Percentiles rank a stretch among this genome's conserved stretches.
These are phyloP conservation scores for Meteorus colon DNA, from an alignment of 2,888 invertebrate species.

Conservation along the genomic window DNA sequence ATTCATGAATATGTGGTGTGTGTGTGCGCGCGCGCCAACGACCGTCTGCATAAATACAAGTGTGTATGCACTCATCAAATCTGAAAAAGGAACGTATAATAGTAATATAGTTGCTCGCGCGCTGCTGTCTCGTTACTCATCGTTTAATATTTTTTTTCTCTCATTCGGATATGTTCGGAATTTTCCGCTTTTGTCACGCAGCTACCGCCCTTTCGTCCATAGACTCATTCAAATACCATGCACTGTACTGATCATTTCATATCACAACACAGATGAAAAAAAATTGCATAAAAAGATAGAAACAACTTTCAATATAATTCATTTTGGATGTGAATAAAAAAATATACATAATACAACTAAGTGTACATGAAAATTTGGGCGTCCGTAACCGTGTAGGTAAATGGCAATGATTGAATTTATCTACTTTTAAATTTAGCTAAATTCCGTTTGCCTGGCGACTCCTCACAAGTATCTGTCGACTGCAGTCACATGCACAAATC, in stretches of 20 bases:
- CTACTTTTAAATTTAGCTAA: too few species aligned
- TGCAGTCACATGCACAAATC: too few species aligned
- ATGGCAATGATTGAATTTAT: not conserved
- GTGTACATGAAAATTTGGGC: not conserved
- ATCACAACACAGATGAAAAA: slow-evolving; percentile 25
- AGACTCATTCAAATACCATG: slow-evolving; percentile 35
- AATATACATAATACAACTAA: not conserved
- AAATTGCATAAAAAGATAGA: not conserved
- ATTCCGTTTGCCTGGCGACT: too few species aligned
- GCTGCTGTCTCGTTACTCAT: slow-evolving; percentile 33
- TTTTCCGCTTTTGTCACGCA: slow-evolving; percentile 25
- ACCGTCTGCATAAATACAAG: slow-evolving; percentile 44
- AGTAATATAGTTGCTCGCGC: slow-evolving; percentile 28
- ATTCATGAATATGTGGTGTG: slow-evolving; percentile 29
- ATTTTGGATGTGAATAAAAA: too few species aligned
- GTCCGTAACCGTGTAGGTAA: not conserved
- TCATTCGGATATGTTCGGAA: not conserved
- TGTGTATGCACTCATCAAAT: slow-evolving; percentile 64
- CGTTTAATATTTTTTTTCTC: not conserved
- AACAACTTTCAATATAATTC: too few species aligned
- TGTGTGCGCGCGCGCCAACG: slow-evolving; percentile 46
- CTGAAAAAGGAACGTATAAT: slow-evolving; percentile 51
- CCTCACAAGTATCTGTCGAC: too few species aligned
- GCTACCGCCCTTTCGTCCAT: slow-evolving; percentile 9
- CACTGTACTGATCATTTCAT: slow-evolving; percentile 42